Evolutionary conservation across 2,797 vertebrate species (phyloP), one percentile per base, ranked within the genome.

Genomic region (Amazonetta brasiliensis): DNA sequence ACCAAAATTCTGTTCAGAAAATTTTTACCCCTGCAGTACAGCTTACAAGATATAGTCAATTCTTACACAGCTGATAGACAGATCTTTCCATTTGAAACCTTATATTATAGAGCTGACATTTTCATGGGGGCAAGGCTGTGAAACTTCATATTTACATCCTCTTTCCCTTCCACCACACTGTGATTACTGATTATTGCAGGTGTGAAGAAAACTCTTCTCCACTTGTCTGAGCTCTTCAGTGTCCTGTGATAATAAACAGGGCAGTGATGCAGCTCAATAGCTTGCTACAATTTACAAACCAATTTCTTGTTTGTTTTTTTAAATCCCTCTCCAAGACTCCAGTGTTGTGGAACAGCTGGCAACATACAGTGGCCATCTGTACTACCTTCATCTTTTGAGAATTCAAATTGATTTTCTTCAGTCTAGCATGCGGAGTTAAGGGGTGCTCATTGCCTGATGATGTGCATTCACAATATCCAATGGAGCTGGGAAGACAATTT

Each of bases 221-320:
- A 44, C 63, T 92, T 84, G 2, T 74, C 54, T 16, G 19, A 87
- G 13, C 35, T 74, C 16, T 84, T 73, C 59, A 48, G 18, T 41
- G 6, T 75, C 41, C 60, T 62, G 10, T 54, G 11, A 13, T n/a
- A 90, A 92, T 48, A 88, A 83, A 86, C 1, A 73, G 11, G 44
- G 30, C 21, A 43, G n/a, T 43, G 71, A 46, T 58, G 60, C 74
- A 80, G 31, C 37, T 94, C 37, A 71, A 44, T 62, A 82, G 33
- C 33, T 72, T 94, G 39, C 62, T 63, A 88, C 16, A 43, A 69
- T 88, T 91, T 90, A 58, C 25, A 89, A 80, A 77, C 15, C 30
- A 26, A 71, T 91, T 89, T 77, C 63, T 74, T 80, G 25, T 84
- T 90, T 94, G 39, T 50, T 63, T 88, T 88, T 95, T 80, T 54